phyloP scores from a whole-genome alignment of 2,113 vertebrate species.

The Tenrec ecaudatus region DNA sequence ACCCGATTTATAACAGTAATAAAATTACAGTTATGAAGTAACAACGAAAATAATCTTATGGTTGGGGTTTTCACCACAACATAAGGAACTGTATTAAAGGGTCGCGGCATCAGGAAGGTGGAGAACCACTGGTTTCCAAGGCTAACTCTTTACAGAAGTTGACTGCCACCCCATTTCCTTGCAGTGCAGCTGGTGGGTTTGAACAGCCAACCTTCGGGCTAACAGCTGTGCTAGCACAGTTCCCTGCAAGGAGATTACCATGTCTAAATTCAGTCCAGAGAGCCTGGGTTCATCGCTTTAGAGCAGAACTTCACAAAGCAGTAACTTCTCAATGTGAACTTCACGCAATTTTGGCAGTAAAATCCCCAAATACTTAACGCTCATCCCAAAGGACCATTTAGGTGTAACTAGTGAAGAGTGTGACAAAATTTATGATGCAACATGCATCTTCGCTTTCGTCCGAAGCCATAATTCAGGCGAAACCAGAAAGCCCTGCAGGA shows the following conservation, averaged over 20 bases:
- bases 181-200: not conserved
- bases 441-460: not conserved
- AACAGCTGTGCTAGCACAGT: not conserved
- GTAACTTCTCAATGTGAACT: not conserved
- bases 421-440: constrained; percentile 38
- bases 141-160: not conserved
- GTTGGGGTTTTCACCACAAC: too few species aligned
- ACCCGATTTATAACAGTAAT: too few species aligned
- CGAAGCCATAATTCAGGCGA: constrained; percentile 37
- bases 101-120: too few species aligned
- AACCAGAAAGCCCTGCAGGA: constrained; percentile 23
- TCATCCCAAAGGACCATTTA: constrained; percentile 20
- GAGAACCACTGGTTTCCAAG: not conserved
- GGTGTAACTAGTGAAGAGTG: not conserved
- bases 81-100: too few species aligned
- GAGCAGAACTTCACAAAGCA: not conserved
- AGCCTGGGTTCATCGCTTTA: not conserved
- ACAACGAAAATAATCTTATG: too few species aligned
- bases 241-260: not conserved
- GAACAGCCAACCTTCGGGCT: not conserved
- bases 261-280: not conserved
- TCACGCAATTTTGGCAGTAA: not conserved
- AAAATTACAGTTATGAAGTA: too few species aligned
- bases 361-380: constrained; percentile 11
- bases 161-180: not conserved